Evolutionary conservation across 2,888 invertebrate species (phyloP).

Genomic region (Lithosia quadra): DNA sequence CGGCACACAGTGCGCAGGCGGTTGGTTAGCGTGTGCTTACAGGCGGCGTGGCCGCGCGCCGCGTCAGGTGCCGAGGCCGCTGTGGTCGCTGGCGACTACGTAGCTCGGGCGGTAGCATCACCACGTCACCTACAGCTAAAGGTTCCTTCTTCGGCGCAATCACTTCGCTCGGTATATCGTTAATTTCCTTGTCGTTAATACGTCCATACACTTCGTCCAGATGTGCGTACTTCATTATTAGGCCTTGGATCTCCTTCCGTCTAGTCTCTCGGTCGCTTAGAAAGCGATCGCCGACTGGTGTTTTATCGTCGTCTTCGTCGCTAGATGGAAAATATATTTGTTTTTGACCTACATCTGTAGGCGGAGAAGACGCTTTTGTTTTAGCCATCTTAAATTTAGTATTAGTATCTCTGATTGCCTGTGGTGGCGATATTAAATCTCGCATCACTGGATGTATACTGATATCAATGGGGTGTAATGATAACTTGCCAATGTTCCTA

Average conservation of each 20-base stretch:
- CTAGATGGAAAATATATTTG: conserved; percentile 83
- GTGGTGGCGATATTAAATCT: conserved; percentile 85
- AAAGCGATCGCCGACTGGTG: conserved; percentile 86
- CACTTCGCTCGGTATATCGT: conserved; percentile 63
- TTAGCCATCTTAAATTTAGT: conserved; percentile 64
- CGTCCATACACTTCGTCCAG: conserved; percentile 91
- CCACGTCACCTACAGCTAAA: conserved; percentile 76
- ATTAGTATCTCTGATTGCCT: conserved; percentile 70
- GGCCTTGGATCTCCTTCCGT: conserved; percentile 93
- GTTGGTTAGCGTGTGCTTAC: conserved; percentile 84
- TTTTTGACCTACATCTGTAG: conserved; percentile 75
- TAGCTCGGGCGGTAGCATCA: conserved; percentile 80
- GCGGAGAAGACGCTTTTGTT: conserved; percentile 76
- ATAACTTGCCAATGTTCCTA: conserved; percentile 77
- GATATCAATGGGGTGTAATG: conserved; percentile 86
- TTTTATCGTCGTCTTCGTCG: conserved; percentile 82
- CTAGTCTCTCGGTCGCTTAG: conserved; percentile 92
- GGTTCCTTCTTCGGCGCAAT: conserved; percentile 64
- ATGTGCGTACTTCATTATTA: conserved; percentile 94
- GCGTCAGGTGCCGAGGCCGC: conserved; percentile 82
- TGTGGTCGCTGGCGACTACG: conserved; percentile 77
- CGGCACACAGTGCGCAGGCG: conserved; percentile 82
- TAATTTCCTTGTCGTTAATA: conserved; percentile 72
- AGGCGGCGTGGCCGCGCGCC: conserved; percentile 86
- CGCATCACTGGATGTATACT: conserved; percentile 79